Base-by-base conservation (phyloP, 2,888 invertebrate genomes). In the Tortricodes alternella region DNA sequence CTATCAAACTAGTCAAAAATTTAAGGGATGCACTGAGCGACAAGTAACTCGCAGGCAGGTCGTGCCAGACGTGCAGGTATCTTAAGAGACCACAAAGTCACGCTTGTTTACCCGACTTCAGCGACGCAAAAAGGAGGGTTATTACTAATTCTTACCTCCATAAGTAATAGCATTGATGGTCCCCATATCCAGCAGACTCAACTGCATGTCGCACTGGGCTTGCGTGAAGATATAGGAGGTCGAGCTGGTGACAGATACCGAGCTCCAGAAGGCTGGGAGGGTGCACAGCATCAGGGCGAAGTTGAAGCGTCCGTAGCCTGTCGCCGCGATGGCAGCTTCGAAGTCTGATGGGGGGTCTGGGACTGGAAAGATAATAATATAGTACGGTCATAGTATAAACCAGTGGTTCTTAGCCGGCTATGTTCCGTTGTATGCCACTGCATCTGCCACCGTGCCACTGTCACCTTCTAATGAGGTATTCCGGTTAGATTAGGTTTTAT, bases 211-310 rank as follows among this genome's bases (percentile, higher is more conserved):
- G 68, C 96, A 96, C 76, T 95, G 94, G 0, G 95, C 95, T 27
- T 93, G 92, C 0, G 96, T 95, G 72, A 96, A 91, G 66, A 96
- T 93, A 73, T 94, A 96, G 0, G 95, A 94, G 68, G 94, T 92
- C 1, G 94, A 93, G 46, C 95, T 94, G 57, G 95, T 94, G 70
- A 95, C 95, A 59, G 95, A 94, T 16, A 94, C 92, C 6, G 93
- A 92, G 6, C 94, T 92, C 91, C 94, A 93, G 70, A 93, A 93
- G 29, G 93, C 93, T 0, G 94, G 94, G 44, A 94, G 76, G 0
- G 92, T 87, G 57, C 93, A 91, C 64, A 93, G 64, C 63, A 95
- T 73, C 48, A 95, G 78, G 7, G 92, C 72, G 9, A 93, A 70
- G 79, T 96, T 95, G 84, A 95, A 96, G 63, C 91, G 85, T 13